These are phyloP conservation scores for Acanthosepion esculentum DNA, from an alignment of 2,888 invertebrate genomes.

Conservation along the genomic window DNA sequence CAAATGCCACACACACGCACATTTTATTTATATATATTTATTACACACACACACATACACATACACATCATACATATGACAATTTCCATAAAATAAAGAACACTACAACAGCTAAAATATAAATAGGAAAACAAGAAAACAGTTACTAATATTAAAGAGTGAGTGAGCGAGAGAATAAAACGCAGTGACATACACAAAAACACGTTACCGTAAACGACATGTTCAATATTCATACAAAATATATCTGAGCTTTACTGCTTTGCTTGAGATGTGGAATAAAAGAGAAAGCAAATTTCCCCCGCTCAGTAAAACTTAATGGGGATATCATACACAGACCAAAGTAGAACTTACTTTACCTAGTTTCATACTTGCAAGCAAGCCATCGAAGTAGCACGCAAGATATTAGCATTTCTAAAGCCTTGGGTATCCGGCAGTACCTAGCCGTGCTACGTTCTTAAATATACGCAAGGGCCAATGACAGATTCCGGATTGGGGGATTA, in stretches of 20 bases:
- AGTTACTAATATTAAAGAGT: neutral
- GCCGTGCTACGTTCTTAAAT: neutral
- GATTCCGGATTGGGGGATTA: constrained; percentile 33
- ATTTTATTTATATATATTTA: too few species aligned
- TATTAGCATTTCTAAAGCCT: constrained; percentile 33
- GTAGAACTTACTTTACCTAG: constrained; percentile 4
- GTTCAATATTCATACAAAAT: constrained; percentile 33
- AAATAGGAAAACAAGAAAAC: neutral
- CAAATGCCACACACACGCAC: too few species aligned
- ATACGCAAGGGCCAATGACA: constrained; percentile 33
- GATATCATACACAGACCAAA: constrained; percentile 33
- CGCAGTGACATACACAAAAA: neutral
- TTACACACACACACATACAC: neutral
- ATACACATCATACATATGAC: neutral
- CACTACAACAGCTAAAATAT: neutral
- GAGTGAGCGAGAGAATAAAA: neutral
- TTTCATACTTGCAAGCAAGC: neutral
- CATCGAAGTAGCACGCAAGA: neutral
- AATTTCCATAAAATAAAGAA: neutral
- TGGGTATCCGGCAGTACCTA: constrained; percentile 33
- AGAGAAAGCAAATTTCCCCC: constrained; percentile 33
- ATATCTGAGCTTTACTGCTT: constrained; percentile 33
- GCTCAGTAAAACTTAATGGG: constrained; percentile 2
- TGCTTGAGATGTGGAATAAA: constrained; percentile 4
- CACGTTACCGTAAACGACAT: constrained; percentile 1